These are phyloP conservation scores for Mamestra configurata DNA, from an alignment of 1,140 invertebrate genomes.

Conservation along the genomic window DNA sequence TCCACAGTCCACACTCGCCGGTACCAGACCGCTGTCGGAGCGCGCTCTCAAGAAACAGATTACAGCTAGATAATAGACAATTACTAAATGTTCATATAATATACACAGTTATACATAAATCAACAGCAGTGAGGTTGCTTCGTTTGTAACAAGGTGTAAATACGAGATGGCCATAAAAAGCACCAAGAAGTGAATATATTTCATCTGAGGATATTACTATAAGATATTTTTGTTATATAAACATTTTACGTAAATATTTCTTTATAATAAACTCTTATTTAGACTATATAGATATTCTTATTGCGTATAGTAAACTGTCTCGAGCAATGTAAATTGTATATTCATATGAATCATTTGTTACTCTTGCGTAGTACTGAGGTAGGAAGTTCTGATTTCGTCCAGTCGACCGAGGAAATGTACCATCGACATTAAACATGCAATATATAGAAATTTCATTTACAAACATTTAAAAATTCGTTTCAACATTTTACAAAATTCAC, in stretches of 20 bases:
- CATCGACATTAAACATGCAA: slow-evolving; percentile 63
- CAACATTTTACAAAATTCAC: slow-evolving; percentile 85
- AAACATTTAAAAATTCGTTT: slow-evolving; percentile 85
- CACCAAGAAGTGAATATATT: slow-evolving; percentile 77
- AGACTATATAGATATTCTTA: slow-evolving; percentile 79
- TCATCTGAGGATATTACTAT: slow-evolving; percentile 74
- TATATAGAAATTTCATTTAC: slow-evolving; percentile 80
- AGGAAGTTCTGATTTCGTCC: slow-evolving; percentile 79
- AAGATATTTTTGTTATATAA: slow-evolving; percentile 80
- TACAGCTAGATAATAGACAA: slow-evolving; percentile 54
- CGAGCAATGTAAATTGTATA: slow-evolving; percentile 82
- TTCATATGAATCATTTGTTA: slow-evolving; percentile 76
- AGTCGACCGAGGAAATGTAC: slow-evolving; percentile 58
- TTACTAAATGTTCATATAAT: slow-evolving; percentile 55
- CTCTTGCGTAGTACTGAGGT: slow-evolving; percentile 85
- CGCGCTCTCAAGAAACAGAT: slow-evolving; percentile 52
- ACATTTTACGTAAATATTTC: slow-evolving; percentile 86
- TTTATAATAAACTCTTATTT: slow-evolving; percentile 86
- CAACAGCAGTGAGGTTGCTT: slow-evolving; percentile 68
- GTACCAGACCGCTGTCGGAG: neutral
- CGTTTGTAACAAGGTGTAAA: slow-evolving; percentile 80
- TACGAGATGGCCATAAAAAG: slow-evolving; percentile 79
- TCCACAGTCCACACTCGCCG: neutral
- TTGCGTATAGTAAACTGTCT: slow-evolving; percentile 82
- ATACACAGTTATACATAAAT: slow-evolving; percentile 68